These are phyloP conservation scores for Andrena trimmerana DNA, from an alignment of 2,888 invertebrate species.

Conservation along the genomic window DNA sequence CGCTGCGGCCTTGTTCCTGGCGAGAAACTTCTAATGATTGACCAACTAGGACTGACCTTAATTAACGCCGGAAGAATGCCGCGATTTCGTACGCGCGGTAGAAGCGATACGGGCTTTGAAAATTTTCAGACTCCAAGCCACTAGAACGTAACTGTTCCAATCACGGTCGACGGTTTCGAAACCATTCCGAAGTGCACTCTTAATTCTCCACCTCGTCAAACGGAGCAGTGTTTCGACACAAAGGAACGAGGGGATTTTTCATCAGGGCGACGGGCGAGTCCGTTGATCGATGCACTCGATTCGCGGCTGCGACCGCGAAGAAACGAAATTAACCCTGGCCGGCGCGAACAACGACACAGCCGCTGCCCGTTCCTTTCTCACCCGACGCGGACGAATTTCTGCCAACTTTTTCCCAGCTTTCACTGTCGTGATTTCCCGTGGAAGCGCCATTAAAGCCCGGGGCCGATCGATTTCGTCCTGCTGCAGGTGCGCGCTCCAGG, in stretches of 20 bases:
- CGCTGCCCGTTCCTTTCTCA: neutral
- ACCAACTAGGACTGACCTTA: neutral
- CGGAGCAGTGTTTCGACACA: neutral
- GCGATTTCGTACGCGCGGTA: neutral
- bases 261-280: no score
- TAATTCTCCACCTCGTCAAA: neutral
- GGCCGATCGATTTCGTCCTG: constrained; percentile 47
- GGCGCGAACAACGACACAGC: neutral
- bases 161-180: no score
- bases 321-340: constrained; percentile 35
- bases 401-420: constrained; percentile 35
- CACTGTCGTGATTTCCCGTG: constrained; percentile 43
- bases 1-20: neutral
- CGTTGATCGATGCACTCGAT: constrained; percentile 30
- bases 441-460: constrained; percentile 35
- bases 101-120: neutral
- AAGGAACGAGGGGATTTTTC: constrained; percentile 4
- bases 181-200: no score
- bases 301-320: neutral
- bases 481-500: constrained; percentile 5
- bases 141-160: no score
- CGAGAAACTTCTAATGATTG: constrained; percentile 25
- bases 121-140: no score
- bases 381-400: constrained; percentile 19
- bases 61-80: neutral